Evolutionary conservation across 37 sponge, comb jelly and placozoan species (phyloP), one percentile per base, ranked within the genome.

Genomic region (Diacarnus erythraeanus): DNA sequence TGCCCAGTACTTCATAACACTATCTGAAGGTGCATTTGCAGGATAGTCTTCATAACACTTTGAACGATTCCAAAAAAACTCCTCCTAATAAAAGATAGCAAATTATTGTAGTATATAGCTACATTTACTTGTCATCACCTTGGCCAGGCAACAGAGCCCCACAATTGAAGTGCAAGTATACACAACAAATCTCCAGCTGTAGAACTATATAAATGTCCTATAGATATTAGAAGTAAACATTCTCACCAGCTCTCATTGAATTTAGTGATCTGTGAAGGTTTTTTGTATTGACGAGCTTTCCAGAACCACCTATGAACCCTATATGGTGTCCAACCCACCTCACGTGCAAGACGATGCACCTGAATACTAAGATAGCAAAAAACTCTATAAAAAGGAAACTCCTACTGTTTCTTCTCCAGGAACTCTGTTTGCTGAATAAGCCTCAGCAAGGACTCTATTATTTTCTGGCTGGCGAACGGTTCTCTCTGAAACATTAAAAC

Each of bases 211-310:
- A 68, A 29, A 8, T 34, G 34, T 68, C 40, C 5, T 21, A 9
- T 38, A 5, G 35, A 20, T 41, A 18, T 15, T 26, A 9, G 4
- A 27, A 27, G 12, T 29, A 35, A 70, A 2, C 2, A 18, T 0
- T 17, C 15, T 83, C 15, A 83, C 83, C 75, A 40, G 54, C 68
- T 54, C 57, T 83, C 83, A 31, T 66, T 75, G 26, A 83, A 83
- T 40, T 75, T 74, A n/a, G 75, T 83, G 38, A 83, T 65, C 33
- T 20, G 27, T 8, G 83, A 83, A 25, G 75, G 75, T 23, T 83
- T 83, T 2, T 17, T 22, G 27, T 3, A 75, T 25, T 83, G 73
- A 5, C 83, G 59, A 2, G 83, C 83, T 35, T 40, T 74, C 44
- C 63, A 57, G 67, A 83, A 74, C 83, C 83, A 83, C 67, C 33